Evolutionary conservation across 2,797 vertebrate species (phyloP), one percentile per base, ranked within the genome.

Genomic region (Diplodus puntazzo): DNA sequence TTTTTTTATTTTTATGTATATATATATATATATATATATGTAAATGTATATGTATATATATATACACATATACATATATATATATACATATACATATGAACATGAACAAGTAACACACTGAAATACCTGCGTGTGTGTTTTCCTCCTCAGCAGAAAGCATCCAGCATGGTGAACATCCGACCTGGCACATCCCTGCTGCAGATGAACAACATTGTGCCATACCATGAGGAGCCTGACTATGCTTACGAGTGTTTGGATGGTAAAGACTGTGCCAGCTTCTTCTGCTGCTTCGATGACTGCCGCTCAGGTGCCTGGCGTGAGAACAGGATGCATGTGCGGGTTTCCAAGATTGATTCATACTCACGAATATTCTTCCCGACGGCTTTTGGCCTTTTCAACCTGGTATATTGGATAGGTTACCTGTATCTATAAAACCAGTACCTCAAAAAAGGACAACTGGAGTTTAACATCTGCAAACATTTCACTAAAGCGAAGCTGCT

Each of bases 271-370:
- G 85, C 96, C 84, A 97, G 97, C 90, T 99, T 99, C 93, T 99
- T 99, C 88, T 99, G 97, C 86, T 99, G 98, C 91, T 98, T 99
- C 43, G 98, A 98, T 42, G 98, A 99, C 90, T 98, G 97, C 84
- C 97, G 96, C 84, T 96, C 97, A 7, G 98, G 98, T 50, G 96
- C 96, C 4, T 99, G 98, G 98, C 94, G 97, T 45, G 96, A 98
- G 88, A 98, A 98, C 89, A 94, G 97, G 78, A 96, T 98, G 94
- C 97, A 99, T 49, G 97, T 99, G 23, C 97, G 96, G 30, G 96
- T 99, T 80, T 97, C 97, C 73, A 98, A 98, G 93, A 98, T 99
- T 46, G 98, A 99, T 92, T 97, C 97, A 5, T 99, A 99, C 71
- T 97, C 98, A 0, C 88, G 98, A 87, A 98, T 99, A 92, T 99